Evolutionary conservation across 2,888 invertebrate species (phyloP).

Genomic region (Smittia aterrima): DNA sequence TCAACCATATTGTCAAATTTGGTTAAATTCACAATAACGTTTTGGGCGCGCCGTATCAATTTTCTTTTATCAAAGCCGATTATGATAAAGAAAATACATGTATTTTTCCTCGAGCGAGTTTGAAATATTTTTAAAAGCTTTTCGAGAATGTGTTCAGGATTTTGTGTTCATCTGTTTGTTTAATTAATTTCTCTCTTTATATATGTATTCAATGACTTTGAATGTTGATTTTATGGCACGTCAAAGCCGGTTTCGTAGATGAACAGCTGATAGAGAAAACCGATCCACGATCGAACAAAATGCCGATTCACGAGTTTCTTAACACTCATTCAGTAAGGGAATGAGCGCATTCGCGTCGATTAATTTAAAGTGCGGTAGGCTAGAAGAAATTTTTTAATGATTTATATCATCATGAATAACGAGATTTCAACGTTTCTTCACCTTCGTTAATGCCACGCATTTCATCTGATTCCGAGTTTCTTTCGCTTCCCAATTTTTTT

Average conservation of each 20-base stretch:
- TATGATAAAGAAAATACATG: background rate
- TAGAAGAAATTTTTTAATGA: background rate
- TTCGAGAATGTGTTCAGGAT: background rate
- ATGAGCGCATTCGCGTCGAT: background rate
- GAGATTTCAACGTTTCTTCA: background rate
- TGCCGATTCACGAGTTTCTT: background rate
- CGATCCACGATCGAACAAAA: background rate
- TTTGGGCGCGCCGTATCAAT: background rate
- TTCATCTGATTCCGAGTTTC: background rate
- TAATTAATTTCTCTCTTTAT: conserved; percentile 30
- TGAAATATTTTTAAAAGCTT: background rate
- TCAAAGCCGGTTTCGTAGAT: conserved; percentile 32
- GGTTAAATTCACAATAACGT: background rate
- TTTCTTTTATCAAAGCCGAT: background rate
- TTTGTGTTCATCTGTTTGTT: conserved; percentile 20
- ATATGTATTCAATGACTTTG: conserved; percentile 28
- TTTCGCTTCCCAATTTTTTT: background rate
- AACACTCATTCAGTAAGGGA: background rate
- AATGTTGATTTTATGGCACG: conserved; percentile 30
- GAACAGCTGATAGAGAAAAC: conserved; percentile 19
- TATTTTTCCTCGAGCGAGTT: background rate
- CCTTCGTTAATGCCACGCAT: background rate
- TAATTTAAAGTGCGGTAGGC: conserved; percentile 11
- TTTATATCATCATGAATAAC: conserved; percentile 11
- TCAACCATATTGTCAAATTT: background rate